Conservation (phyloP, 1,140 invertebrate genomes). For the Bradynema listronoti region DNA sequence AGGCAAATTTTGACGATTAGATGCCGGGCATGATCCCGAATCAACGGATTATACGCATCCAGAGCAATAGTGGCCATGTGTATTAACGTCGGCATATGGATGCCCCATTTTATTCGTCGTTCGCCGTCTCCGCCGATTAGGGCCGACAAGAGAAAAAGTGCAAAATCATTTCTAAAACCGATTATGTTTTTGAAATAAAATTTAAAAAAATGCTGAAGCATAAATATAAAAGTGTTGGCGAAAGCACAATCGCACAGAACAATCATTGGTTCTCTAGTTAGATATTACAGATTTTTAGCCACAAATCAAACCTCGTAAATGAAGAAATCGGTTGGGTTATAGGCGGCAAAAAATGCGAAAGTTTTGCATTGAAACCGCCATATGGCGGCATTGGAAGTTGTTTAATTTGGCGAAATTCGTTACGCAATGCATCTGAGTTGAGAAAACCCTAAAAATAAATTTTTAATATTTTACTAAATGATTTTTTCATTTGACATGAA, state of each 20-base stretch:
- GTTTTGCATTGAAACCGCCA: slow-evolving; percentile 90
- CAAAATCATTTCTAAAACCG: slow-evolving; percentile 74
- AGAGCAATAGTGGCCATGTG: slow-evolving; percentile 87
- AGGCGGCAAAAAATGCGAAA: slow-evolving; percentile 86
- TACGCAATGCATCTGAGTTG: no score
- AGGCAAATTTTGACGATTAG: slow-evolving; percentile 71
- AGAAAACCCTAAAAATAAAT: no score
- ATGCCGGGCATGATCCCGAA: slow-evolving; percentile 86
- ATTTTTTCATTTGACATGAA: no score
- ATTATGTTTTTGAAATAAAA: no score
- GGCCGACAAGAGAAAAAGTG: slow-evolving; percentile 89
- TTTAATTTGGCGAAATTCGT: no score
- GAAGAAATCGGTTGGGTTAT: slow-evolving; percentile 80
- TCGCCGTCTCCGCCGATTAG: slow-evolving; percentile 78
- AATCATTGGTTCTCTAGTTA: no score
- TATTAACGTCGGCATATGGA: slow-evolving; percentile 87
- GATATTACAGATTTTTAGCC: no score
- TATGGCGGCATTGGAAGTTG: slow-evolving; percentile 96
- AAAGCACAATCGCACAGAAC: no score
- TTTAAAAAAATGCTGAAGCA: no score
- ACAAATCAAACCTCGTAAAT: slow-evolving; percentile 71
- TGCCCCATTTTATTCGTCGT: slow-evolving; percentile 74
- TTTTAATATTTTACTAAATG: no score
- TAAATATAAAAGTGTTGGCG: no score
- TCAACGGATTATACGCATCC: slow-evolving; percentile 72